Percentiles rank a stretch among this genome's conserved stretches.
These are phyloP conservation scores for Cosmia pyralina DNA, from an alignment of 2,888 invertebrate genomes.

Conservation along the genomic window DNA sequence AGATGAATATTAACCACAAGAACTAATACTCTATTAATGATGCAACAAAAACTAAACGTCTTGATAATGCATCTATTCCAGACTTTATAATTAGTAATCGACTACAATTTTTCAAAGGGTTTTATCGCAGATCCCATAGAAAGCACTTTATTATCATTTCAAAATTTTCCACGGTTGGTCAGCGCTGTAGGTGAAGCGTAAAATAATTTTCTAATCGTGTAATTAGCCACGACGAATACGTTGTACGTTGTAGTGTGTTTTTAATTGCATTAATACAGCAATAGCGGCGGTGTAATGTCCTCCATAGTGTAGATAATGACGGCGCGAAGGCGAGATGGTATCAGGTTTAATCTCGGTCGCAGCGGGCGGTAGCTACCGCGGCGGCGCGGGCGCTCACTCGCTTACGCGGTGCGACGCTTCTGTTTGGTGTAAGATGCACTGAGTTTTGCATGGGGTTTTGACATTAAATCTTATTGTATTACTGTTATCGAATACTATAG, in stretches of 20 bases:
- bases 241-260: conserved; percentile 62
- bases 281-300: conserved; percentile 67
- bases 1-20: conserved; percentile 33
- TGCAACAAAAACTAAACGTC: conserved; percentile 54
- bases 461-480: background rate
- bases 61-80: conserved; percentile 40
- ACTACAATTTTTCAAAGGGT: conserved; percentile 31
- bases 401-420: conserved; percentile 68
- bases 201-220: conserved; percentile 71
- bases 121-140: conserved; percentile 46
- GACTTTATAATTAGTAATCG: conserved; percentile 51
- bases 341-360: conserved; percentile 73
- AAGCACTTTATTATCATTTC: conserved; percentile 55
- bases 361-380: conserved; percentile 74
- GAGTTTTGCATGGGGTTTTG: conserved; percentile 29
- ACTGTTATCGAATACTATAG: background rate
- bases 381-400: conserved; percentile 58
- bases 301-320: conserved; percentile 70
- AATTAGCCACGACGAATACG: conserved; percentile 62
- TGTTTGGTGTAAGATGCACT: conserved; percentile 65
- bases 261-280: conserved; percentile 72
- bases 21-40: conserved; percentile 45
- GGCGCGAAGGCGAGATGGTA: conserved; percentile 67
- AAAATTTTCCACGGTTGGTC: conserved; percentile 60
- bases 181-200: conserved; percentile 64